phyloP scores from a whole-genome alignment of 2,888 invertebrate species.

The Myopa tessellatipennis region DNA sequence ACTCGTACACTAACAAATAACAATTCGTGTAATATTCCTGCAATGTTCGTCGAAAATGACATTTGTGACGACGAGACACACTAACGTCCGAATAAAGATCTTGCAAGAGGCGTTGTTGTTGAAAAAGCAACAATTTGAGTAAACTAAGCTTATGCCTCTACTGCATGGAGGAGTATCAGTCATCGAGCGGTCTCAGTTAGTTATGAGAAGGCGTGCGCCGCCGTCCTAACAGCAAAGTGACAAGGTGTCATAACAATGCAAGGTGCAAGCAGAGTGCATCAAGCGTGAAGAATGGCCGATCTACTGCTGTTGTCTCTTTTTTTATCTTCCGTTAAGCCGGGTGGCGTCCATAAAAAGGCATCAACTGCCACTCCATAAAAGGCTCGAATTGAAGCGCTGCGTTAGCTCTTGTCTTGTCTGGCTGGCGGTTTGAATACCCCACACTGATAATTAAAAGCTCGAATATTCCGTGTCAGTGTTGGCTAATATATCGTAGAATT shows the following conservation, averaged over 20 bases:
- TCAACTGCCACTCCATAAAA: conserved; percentile 8
- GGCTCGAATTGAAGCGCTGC: conserved; percentile 16
- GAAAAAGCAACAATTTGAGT: too few species aligned
- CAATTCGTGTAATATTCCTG: too few species aligned
- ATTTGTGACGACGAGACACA: too few species aligned
- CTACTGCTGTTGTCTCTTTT: conserved; percentile 26
- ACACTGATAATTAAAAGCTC: conserved; percentile 23
- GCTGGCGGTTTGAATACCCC: conserved; percentile 22
- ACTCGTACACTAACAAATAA: too few species aligned
- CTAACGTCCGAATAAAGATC: too few species aligned
- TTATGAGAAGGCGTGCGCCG: conserved; percentile 3
- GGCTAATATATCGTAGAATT: neutral
- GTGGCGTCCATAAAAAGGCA: conserved; percentile 27
- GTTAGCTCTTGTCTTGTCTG: conserved; percentile 15
- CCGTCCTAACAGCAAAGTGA: neutral
- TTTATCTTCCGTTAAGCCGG: neutral
- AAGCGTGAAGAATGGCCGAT: conserved; percentile 14
- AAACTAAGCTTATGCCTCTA: neutral
- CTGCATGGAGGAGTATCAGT: neutral
- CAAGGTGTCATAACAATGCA: conserved; percentile 19
- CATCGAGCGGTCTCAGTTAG: neutral
- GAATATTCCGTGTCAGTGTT: too few species aligned
- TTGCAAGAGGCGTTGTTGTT: too few species aligned
- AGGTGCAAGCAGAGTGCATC: conserved; percentile 20
- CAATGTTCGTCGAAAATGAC: too few species aligned